Percentiles rank a stretch among this genome's conserved stretches.
These are phyloP conservation scores for Alcis repandata DNA, from an alignment of 2,888 invertebrate genomes.

Conservation along the genomic window DNA sequence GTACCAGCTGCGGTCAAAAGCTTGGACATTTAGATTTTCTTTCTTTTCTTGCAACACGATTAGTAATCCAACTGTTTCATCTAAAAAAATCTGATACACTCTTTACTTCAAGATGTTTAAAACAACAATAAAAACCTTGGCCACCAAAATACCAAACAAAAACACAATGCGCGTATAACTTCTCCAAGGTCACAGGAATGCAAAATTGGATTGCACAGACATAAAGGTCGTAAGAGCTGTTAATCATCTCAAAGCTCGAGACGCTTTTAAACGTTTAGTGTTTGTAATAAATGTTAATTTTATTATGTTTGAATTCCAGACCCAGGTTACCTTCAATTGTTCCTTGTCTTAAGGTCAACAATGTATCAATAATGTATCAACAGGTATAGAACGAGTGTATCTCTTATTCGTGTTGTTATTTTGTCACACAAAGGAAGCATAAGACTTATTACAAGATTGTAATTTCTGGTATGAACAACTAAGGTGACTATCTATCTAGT, in stretches of 20 bases:
- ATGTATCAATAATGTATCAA: neutral
- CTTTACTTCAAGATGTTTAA: neutral
- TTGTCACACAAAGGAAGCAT: too few relatives aligned
- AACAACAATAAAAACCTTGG: neutral
- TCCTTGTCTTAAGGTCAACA: constrained; percentile 16
- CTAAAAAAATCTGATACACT: too few relatives aligned
- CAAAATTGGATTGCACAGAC: constrained; percentile 1
- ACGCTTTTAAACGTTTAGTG: constrained; percentile 8
- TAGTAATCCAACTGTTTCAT: too few relatives aligned
- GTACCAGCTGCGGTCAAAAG: too few relatives aligned
- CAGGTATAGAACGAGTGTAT: neutral
- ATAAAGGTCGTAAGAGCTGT: constrained; percentile 24
- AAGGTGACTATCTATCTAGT: too few relatives aligned
- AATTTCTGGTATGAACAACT: too few relatives aligned
- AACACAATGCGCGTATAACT: neutral
- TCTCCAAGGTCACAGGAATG: constrained; percentile 2
- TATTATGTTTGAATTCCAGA: constrained; percentile 17
- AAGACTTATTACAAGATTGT: too few relatives aligned
- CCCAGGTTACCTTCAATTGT: constrained; percentile 30
- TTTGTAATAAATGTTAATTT: constrained; percentile 3
- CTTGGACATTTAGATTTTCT: too few relatives aligned
- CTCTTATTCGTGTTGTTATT: too few relatives aligned
- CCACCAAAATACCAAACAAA: neutral
- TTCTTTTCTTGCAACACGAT: too few relatives aligned
- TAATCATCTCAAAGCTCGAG: constrained; percentile 32